Conservation (phyloP, 2,888 invertebrate genomes). For the Drosophila nr. perissopoda region DNA sequence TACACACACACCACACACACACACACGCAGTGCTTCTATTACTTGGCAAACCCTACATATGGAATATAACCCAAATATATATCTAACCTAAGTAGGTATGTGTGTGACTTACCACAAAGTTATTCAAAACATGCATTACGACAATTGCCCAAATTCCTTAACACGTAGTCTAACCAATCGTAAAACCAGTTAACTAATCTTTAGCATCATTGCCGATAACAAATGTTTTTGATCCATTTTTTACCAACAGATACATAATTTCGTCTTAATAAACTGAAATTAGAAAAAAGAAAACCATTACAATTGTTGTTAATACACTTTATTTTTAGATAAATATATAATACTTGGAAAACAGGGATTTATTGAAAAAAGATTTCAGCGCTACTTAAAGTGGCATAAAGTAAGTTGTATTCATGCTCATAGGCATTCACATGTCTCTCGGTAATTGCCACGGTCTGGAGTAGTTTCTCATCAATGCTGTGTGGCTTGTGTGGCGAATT, state of each 20-base stretch:
- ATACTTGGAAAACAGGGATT: slow-evolving; percentile 1
- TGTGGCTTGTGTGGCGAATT: slow-evolving; percentile 27
- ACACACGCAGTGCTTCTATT: slow-evolving; percentile 10
- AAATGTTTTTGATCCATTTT: slow-evolving; percentile 32
- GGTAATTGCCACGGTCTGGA: slow-evolving; percentile 95
- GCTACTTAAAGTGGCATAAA: slow-evolving; percentile 96
- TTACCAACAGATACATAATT: slow-evolving; percentile 53
- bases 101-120: slow-evolving; percentile 28
- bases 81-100: slow-evolving; percentile 11
- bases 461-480: slow-evolving; percentile 88
- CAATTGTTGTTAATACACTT: background rate
- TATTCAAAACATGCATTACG: slow-evolving; percentile 27
- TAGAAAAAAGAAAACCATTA: slow-evolving; percentile 20
- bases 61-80: slow-evolving; percentile 7
- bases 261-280: slow-evolving; percentile 69
- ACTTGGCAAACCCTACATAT: slow-evolving; percentile 8
- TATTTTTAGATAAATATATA: background rate
- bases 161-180: slow-evolving; percentile 27
- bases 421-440: slow-evolving; percentile 92
- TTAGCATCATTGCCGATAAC: slow-evolving; percentile 23
- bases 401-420: slow-evolving; percentile 93
- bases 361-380: slow-evolving; percentile 97
- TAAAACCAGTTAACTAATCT: slow-evolving; percentile 32
- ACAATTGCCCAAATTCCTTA: slow-evolving; percentile 9
- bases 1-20: slow-evolving; percentile 13